These are phyloP conservation scores for Hypomecis atomaria DNA, from an alignment of 2,888 invertebrate genomes.

Conservation along the genomic window DNA sequence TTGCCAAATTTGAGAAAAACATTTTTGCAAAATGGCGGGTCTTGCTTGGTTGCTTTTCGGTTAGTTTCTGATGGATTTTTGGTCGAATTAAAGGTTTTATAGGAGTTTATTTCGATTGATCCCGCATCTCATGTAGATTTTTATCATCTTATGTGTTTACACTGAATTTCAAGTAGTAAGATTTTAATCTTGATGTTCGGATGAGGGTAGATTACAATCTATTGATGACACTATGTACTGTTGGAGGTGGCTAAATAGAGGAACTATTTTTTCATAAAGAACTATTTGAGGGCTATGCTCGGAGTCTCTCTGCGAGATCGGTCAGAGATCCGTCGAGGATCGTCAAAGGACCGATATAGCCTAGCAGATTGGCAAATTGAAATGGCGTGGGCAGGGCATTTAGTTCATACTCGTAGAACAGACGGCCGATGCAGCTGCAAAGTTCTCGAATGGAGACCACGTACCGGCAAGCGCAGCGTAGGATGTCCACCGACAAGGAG, in stretches of 20 bases:
- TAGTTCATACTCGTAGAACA: too few species aligned
- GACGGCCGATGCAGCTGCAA: too few species aligned
- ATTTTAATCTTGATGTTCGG: slow-evolving; percentile 42
- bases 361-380: too few species aligned
- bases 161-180: slow-evolving; percentile 52
- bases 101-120: slow-evolving; percentile 57
- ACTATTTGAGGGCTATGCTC: background rate
- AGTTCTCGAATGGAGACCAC: too few species aligned
- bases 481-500: too few species aligned
- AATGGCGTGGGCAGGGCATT: too few species aligned
- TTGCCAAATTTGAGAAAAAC: slow-evolving; percentile 57
- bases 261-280: background rate
- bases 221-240: background rate
- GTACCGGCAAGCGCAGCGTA: too few species aligned
- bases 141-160: slow-evolving; percentile 42
- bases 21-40: slow-evolving; percentile 39
- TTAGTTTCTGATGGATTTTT: slow-evolving; percentile 46
- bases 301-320: background rate
- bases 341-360: too few species aligned
- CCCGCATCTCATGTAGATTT: slow-evolving; percentile 61
- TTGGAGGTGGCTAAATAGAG: background rate
- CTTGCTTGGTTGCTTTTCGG: slow-evolving; percentile 16
- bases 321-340: too few species aligned
- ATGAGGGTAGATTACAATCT: slow-evolving; percentile 30
- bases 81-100: slow-evolving; percentile 54